Evolutionary conservation across 2,888 invertebrate species (phyloP).

Genomic region (Mesoligia furuncula): DNA sequence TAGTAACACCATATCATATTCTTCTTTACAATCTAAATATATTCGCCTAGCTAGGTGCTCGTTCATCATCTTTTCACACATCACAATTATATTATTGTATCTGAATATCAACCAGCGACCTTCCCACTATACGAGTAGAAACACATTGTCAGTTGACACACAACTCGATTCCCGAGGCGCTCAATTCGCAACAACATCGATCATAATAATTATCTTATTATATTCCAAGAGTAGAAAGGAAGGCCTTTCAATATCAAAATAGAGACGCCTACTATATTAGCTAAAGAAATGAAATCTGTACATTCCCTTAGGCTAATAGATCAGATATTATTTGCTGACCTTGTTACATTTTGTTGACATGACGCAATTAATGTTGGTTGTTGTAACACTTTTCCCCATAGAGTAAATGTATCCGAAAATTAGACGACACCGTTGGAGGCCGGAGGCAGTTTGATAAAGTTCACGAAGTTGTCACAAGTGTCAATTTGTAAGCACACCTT

Average conservation of each 20-base stretch:
- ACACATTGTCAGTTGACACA: conserved; percentile 52
- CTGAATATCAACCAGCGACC: conserved; percentile 42
- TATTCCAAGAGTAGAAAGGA: conserved; percentile 45
- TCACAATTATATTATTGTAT: conserved; percentile 3
- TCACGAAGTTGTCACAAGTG: conserved; percentile 27
- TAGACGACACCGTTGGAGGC: conserved; percentile 22
- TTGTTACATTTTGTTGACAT: conserved; percentile 43
- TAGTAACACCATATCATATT: not conserved
- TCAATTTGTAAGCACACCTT: conserved; percentile 41
- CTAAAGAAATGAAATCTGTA: conserved; percentile 30
- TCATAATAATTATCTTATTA: conserved; percentile 57
- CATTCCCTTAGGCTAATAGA: conserved; percentile 39
- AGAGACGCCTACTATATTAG: conserved; percentile 28
- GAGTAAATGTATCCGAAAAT: conserved; percentile 17
- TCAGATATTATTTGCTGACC: conserved; percentile 39
- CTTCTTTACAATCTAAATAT: not conserved
- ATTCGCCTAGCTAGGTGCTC: not conserved
- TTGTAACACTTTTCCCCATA: conserved; percentile 36
- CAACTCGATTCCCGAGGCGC: conserved; percentile 48
- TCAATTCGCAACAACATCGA: conserved; percentile 56
- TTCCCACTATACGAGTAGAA: conserved; percentile 32
- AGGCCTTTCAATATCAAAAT: conserved; percentile 43
- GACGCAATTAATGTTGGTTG: conserved; percentile 32
- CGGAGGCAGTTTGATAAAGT: conserved; percentile 48
- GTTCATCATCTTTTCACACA: conserved; percentile 18